Evolutionary conservation across 1,140 invertebrate genomes (phyloP), one percentile per base, ranked within the genome.

Genomic region (Rhyacophila brunnea): DNA sequence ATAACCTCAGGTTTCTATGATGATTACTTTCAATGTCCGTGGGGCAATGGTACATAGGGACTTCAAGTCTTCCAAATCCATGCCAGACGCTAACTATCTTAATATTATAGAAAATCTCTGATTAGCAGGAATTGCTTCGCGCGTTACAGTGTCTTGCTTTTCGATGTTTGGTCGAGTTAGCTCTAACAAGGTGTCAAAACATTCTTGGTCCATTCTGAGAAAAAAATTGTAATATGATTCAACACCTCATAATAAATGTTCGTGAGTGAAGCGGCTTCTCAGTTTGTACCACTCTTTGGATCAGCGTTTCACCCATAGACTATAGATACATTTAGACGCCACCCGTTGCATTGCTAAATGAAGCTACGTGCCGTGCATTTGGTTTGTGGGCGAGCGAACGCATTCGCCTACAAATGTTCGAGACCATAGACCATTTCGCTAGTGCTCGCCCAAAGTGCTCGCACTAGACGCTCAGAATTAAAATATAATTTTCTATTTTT

Each of bases 41-140:
- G 9, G 23, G 23, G 23, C 23, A 5, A 28, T 28, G 9, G 40
- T 11, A 42, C 40, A 42, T 18, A 42, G 13, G 11, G 11, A 42
- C 40, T 42, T 42, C 40, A 42, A 42, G 40, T 42, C 40, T 42
- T 42, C 40, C 40, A 42, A 42, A 42, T 42, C 40, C 40, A 42
- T 42, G 11, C 11, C 40, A 42, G 40, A 14, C 17, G 17, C 11
- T 42, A 42, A 42, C 4, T 42, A 42, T 42, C 40, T 42, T 11
- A 42, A 18, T 42, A 11, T 42, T 42, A 42, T 42, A 14, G 40
- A 42, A 18, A 3, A 18, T 18, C 17, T 42, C 17, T 42, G 40
- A 42, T 11, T 42, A 42, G 40, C 40, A 42, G 23, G 23, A 28
- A 28, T 28, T 9, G 23, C 23, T 28, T 28, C 9, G 9, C 23